Percentiles rank a stretch among this genome's conserved stretches.
Conservation (phyloP, 2,797 vertebrate genomes). For the Eulemur coronatus region DNA sequence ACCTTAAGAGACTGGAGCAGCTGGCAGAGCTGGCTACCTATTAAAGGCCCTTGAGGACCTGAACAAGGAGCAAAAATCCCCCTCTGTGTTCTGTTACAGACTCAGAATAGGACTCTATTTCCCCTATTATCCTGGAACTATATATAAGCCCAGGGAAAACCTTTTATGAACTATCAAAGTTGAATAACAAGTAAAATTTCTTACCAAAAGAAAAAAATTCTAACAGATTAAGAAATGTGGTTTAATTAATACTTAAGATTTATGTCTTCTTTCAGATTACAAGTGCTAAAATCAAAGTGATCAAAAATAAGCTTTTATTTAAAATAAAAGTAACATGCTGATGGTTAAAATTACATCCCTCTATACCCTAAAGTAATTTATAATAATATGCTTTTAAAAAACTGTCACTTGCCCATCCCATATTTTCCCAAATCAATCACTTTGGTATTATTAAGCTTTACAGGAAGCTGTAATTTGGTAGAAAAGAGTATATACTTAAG, state of each 20-base stretch:
- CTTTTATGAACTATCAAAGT: constrained; percentile 21
- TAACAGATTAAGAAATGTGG: constrained; percentile 12
- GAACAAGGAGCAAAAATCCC: neutral
- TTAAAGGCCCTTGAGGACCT: constrained; percentile 36
- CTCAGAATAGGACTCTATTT: constrained; percentile 22
- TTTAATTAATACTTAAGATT: constrained; percentile 31
- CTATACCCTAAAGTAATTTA: neutral
- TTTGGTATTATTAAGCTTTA: constrained; percentile 45
- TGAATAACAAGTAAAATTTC: constrained; percentile 16
- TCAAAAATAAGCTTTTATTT: constrained; percentile 23
- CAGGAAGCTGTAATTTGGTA: constrained; percentile 60
- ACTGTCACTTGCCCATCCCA: neutral
- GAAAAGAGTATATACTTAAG: constrained; percentile 68
- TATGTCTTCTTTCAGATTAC: neutral
- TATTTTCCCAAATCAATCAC: constrained; percentile 43
- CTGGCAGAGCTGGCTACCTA: neutral
- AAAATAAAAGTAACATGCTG: constrained; percentile 8
- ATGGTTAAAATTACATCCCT: constrained; percentile 23
- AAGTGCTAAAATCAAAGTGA: constrained; percentile 41
- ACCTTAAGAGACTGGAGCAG: constrained; percentile 10
- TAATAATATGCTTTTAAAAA: neutral
- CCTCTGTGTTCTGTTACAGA: neutral
- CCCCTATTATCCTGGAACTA: neutral
- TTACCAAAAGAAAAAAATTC: neutral
- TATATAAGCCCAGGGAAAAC: neutral